Evolutionary conservation across 2,113 vertebrate genomes (phyloP).

Genomic region (Sinocyclocheilus rhinocerous): DNA sequence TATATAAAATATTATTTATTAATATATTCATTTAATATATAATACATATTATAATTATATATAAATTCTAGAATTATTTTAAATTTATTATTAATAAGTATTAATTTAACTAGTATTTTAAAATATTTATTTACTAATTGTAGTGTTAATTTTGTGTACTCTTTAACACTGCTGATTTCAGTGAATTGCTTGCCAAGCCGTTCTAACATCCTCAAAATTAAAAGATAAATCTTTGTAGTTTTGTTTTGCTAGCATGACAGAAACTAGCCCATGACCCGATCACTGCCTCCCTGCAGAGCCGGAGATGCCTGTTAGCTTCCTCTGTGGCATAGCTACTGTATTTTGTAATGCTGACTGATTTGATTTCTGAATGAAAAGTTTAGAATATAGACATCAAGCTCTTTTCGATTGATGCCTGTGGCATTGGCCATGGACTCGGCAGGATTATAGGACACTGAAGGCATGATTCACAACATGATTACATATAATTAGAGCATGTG

Average conservation of each 20-base stretch:
- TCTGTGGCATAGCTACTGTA: background rate
- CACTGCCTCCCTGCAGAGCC: background rate
- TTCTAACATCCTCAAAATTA: background rate
- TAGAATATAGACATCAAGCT: background rate
- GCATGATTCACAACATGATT: constrained; percentile 3
- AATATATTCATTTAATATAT: background rate
- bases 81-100: background rate
- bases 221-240: background rate
- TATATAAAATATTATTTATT: background rate
- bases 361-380: background rate
- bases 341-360: constrained; percentile 6
- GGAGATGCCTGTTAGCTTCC: background rate
- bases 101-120: background rate
- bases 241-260: background rate
- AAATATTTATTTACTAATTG: background rate
- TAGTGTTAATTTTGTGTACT: background rate
- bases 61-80: no score
- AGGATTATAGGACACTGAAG: background rate
- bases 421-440: background rate
- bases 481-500: constrained; percentile 2
- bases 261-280: background rate
- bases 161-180: background rate
- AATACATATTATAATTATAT: background rate
- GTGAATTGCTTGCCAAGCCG: background rate
- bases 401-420: background rate